Evolutionary conservation across 1,140 invertebrate genomes (phyloP).

Genomic region (Chironomus tepperi): DNA sequence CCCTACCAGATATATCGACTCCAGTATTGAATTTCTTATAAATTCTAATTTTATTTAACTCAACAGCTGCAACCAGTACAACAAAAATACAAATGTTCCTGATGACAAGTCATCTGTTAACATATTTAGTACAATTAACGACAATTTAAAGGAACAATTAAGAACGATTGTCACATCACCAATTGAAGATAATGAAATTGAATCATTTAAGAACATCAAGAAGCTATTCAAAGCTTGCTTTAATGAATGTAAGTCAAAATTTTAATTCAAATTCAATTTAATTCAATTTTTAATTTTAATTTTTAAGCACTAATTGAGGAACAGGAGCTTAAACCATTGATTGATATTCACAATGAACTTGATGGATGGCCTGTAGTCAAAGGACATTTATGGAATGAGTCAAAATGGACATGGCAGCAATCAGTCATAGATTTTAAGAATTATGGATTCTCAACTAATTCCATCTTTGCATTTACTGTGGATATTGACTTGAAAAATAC

Average conservation of each 20-base stretch:
- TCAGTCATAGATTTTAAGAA: conserved; percentile 31
- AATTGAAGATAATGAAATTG: neutral
- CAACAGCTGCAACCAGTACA: conserved; percentile 59
- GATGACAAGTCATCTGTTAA: conserved; percentile 73
- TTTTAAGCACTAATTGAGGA: conserved; percentile 23
- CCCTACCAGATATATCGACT: too few species aligned
- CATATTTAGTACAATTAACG: conserved; percentile 69
- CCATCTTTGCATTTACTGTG: conserved; percentile 38
- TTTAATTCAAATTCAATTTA: too few species aligned
- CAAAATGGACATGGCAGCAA: conserved; percentile 40
- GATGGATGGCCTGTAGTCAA: conserved; percentile 54
- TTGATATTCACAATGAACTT: conserved; percentile 43
- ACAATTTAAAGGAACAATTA: conserved; percentile 70
- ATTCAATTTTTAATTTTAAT: too few species aligned
- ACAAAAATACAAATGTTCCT: conserved; percentile 62
- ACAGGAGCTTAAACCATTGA: conserved; percentile 32
- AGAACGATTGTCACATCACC: conserved; percentile 56
- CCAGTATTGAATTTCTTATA: too few species aligned
- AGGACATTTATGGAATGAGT: conserved; percentile 43
- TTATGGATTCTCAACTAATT: conserved; percentile 17
- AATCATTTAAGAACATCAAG: conserved; percentile 25
- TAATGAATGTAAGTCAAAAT: conserved; percentile 26
- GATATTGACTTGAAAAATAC: conserved; percentile 45
- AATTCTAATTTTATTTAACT: too few species aligned
- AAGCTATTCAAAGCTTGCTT: conserved; percentile 32